Evolutionary conservation across 2,113 vertebrate species (phyloP), one percentile per base, ranked within the genome.

Genomic region (Gymnobelideus leadbeateri): DNA sequence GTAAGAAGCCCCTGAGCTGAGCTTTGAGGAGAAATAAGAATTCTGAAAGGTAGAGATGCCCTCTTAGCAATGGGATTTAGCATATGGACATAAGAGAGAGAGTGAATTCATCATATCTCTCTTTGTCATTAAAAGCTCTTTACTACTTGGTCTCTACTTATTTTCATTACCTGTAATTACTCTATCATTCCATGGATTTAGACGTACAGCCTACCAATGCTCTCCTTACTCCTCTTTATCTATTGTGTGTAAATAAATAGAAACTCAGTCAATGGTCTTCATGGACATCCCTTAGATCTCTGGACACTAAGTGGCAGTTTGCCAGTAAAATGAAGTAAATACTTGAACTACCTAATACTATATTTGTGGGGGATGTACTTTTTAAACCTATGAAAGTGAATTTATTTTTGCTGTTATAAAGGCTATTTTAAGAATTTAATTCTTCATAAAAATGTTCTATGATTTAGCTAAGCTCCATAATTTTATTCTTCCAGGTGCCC

Each of bases 391-490:
- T 61, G 26, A 57, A 57, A 57, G 55, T 54, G 24, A 55, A 2
- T 26, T 55, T 9, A 26, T 55, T 55, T 4, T 3, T 94, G 3
- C 94, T 94, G n/a, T 26, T 89, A 93, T 92, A 61, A 91, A 91
- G 28, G 89, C 7, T 61, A 0, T 91, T n/a, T 77, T 91, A 7
- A 90, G 51, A 93, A 94, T 96, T 93, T 89, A 91, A 49, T 50
- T 94, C 12, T 91, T 21, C 5, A 47, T 52, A 51, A 96, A 92
- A 90, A 94, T 52, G 90, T 94, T 93, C 50, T 52, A 54, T 52
- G 49, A 95, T 92, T 37, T 57, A 31, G 46, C 93, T 96, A 94
- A 95, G 93, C 54, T 8, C 43, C 51, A n/a, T 68, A 31, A 93
- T 96, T 96, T 92, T 90, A 0, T 47, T 90, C 51, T 93, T 93